phyloP scores from a whole-genome alignment of 2,888 invertebrate genomes.

The Caenorhabditis zanzibari region DNA sequence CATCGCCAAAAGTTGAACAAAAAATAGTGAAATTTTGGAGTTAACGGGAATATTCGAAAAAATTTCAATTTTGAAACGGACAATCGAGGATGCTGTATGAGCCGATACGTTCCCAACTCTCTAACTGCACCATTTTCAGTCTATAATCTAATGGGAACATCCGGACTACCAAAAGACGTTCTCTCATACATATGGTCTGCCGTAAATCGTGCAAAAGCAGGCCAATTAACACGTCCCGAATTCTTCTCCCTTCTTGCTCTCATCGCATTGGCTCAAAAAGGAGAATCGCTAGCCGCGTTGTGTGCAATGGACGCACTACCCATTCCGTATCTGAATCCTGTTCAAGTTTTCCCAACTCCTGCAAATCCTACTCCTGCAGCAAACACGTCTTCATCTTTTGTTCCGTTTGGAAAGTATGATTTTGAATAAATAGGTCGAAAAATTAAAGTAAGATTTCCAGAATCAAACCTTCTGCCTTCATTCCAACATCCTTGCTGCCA shows the following conservation, averaged over 20 bases:
- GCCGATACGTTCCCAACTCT: too few relatives aligned
- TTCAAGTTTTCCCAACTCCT: slow-evolving; percentile 61
- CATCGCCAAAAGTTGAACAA: too few relatives aligned
- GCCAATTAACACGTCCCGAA: slow-evolving; percentile 84
- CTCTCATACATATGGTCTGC: slow-evolving; percentile 85
- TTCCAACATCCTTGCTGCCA: slow-evolving; percentile 67
- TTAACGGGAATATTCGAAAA: too few relatives aligned
- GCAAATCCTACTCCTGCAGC: slow-evolving; percentile 29
- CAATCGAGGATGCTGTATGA: too few relatives aligned
- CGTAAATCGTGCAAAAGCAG: slow-evolving; percentile 85
- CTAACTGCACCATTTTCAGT: slow-evolving; percentile 82
- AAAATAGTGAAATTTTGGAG: too few relatives aligned
- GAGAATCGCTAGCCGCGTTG: slow-evolving; percentile 77
- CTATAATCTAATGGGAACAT: slow-evolving; percentile 85
- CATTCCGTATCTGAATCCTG: slow-evolving; percentile 75
- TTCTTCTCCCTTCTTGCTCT: slow-evolving; percentile 85
- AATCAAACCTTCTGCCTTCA: slow-evolving; percentile 68
- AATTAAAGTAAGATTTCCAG: slow-evolving; percentile 32
- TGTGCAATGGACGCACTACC: slow-evolving; percentile 76
- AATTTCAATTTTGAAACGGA: too few relatives aligned
- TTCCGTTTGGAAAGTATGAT: slow-evolving; percentile 55
- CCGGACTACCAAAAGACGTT: slow-evolving; percentile 84
- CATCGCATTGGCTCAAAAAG: slow-evolving; percentile 84
- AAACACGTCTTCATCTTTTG: slow-evolving; percentile 48
- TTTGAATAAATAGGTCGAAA: too few relatives aligned